These are phyloP conservation scores for Orchesellides sinensis DNA, from an alignment of 2,888 invertebrate genomes.

Conservation along the genomic window DNA sequence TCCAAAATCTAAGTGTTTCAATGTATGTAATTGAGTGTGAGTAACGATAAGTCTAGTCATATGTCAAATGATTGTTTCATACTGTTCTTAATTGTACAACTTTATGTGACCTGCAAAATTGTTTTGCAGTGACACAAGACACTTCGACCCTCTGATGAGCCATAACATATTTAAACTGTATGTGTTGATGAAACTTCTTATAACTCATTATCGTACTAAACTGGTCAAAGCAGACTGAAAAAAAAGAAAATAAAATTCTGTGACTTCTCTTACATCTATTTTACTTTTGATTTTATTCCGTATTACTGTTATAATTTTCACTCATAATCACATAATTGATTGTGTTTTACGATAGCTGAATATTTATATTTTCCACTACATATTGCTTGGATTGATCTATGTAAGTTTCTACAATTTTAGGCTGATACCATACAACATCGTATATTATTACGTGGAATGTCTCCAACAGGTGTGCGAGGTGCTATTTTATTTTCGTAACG, in stretches of 20 bases:
- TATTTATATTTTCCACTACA: neutral
- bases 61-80: slow-evolving; percentile 62
- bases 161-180: slow-evolving; percentile 46
- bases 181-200: slow-evolving; percentile 41
- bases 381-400: neutral
- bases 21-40: slow-evolving; percentile 57
- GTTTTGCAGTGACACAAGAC: slow-evolving; percentile 39
- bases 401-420: neutral
- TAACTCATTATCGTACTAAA: slow-evolving; percentile 58
- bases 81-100: slow-evolving; percentile 58
- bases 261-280: slow-evolving; percentile 2
- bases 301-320: slow-evolving; percentile 4
- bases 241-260: slow-evolving; percentile 51
- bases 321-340: slow-evolving; percentile 14
- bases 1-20: slow-evolving; percentile 26
- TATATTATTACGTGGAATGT: slow-evolving; percentile 42
- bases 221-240: slow-evolving; percentile 64
- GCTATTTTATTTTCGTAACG: neutral
- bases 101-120: slow-evolving; percentile 34
- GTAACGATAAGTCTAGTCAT: slow-evolving; percentile 66
- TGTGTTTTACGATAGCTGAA: neutral
- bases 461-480: slow-evolving; percentile 29
- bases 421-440: neutral
- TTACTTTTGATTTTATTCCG: slow-evolving; percentile 15
- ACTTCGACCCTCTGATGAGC: slow-evolving; percentile 53